Base-by-base conservation (phyloP, 2,113 vertebrate genomes). In the Ceyx melanurus region DNA sequence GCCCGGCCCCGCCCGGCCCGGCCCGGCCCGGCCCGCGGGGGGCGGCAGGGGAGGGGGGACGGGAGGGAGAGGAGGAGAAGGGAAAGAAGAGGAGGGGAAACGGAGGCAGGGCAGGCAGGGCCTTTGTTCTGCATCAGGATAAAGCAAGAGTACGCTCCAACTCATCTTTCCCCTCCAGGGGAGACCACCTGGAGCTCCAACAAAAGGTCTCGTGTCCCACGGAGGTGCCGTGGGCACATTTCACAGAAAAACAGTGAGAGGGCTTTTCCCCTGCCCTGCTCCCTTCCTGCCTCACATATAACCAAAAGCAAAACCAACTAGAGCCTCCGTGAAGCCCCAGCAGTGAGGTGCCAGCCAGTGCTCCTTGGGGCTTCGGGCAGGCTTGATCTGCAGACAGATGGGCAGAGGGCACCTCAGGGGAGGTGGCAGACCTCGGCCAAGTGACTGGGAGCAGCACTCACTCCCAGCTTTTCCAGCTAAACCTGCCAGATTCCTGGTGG, bases 21-120 rank as follows among this genome's bases (percentile, higher is more conserved):
- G 92, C 89, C 42, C 94, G 79, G 92, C 94, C 94, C 91, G 85
- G n/a, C 45, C 85, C 50, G 88, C 46, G 73, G 35, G 60, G 78
- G 53, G 57, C 42, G 64, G 81, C 66, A 29, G 45, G 48, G 42
- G 31, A 25, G 35, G 22, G 50, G 40, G 22, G n/a, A 22, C 9
- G 5, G 54, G 21, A 11, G 40, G 46, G 22, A 22, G 42, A 6
- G 40, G 28, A 23, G 20, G 14, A 15, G 21, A 9, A 23, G 56
- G 11, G 22, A 54, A 8, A 12, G 48, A 7, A 42, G 19, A 66
- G 20, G 21, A 8, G 21, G n/a, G 21, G 64, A 23, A 5, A 13
- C 23, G 25, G 22, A 76, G 71, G 54, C 10, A 43, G 33, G 33
- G 31, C 6, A 17, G 11, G 29, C 6, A 56, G 21, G 48, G 31